Evolutionary conservation across 2,888 invertebrate genomes (phyloP).

Genomic region (Andrena marginata): DNA sequence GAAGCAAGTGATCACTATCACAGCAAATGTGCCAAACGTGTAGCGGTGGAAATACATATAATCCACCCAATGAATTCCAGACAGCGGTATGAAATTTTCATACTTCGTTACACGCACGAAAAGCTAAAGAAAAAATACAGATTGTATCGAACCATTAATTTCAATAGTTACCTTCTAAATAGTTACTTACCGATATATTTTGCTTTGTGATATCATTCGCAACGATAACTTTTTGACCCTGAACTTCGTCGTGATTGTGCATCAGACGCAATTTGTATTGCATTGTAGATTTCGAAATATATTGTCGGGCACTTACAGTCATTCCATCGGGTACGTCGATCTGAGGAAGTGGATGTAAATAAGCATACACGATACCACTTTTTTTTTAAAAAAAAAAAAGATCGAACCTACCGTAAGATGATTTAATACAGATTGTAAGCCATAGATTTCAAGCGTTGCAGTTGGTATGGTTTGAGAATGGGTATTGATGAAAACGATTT

Average conservation of each 20-base stretch:
- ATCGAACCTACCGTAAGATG: conserved; percentile 85
- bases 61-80: conserved; percentile 81
- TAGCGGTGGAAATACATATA: conserved; percentile 81
- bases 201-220: conserved; percentile 82
- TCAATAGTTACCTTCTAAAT: neutral
- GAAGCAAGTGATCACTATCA: conserved; percentile 78
- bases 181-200: conserved; percentile 80
- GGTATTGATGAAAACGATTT: conserved; percentile 79
- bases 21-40: conserved; percentile 78
- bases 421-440: conserved; percentile 87
- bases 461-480: conserved; percentile 73
- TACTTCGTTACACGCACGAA: conserved; percentile 79
- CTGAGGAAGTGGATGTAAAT: conserved; percentile 62
- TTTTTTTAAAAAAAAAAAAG: neutral
- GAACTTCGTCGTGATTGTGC: conserved; percentile 80
- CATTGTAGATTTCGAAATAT: conserved; percentile 72
- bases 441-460: conserved; percentile 83
- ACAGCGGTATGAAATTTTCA: conserved; percentile 77
- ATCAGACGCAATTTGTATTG: conserved; percentile 80
- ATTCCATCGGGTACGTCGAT: conserved; percentile 81
- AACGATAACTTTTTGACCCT: conserved; percentile 80
- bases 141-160: conserved; percentile 1
- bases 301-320: conserved; percentile 75
- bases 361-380: neutral
- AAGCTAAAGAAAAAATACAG: conserved; percentile 72